Percentiles rank a stretch among this genome's conserved stretches.
Conservation (phyloP, 1,140 invertebrate genomes). For the Bilobella aurantiaca region DNA sequence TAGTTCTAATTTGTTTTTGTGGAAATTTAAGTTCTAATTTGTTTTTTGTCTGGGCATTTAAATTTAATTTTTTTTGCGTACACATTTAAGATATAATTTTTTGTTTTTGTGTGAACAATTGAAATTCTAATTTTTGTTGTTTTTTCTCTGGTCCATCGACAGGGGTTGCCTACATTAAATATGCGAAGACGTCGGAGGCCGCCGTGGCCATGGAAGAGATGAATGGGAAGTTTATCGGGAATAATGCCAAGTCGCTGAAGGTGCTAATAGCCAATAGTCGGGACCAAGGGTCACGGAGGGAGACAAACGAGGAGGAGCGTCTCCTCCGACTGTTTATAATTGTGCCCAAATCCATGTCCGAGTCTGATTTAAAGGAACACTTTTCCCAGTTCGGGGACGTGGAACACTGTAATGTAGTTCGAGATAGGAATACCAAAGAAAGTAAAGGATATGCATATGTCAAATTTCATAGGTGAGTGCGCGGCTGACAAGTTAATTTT, state of each 20-base stretch:
- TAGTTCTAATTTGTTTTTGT: no score
- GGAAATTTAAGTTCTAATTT: no score
- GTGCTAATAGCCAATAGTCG: slow-evolving; percentile 75
- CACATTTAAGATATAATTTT: no score
- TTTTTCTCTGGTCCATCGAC: no score
- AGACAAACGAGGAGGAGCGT: slow-evolving; percentile 72
- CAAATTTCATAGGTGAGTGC: slow-evolving; percentile 63
- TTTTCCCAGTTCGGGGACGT: slow-evolving; percentile 75
- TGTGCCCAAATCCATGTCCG: slow-evolving; percentile 65
- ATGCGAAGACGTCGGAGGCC: slow-evolving; percentile 70
- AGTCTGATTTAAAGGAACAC: slow-evolving; percentile 65
- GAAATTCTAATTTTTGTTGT: background rate
- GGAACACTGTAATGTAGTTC: slow-evolving; percentile 69
- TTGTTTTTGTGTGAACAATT: no score
- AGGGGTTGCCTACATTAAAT: slow-evolving; percentile 73
- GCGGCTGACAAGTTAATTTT: slow-evolving; percentile 22
- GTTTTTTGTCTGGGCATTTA: no score
- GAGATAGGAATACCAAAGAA: slow-evolving; percentile 65
- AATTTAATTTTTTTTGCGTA: no score
- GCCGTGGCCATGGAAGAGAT: slow-evolving; percentile 71
- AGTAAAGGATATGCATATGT: slow-evolving; percentile 89
- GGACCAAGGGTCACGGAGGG: slow-evolving; percentile 57
- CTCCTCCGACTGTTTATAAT: slow-evolving; percentile 79
- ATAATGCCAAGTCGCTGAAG: slow-evolving; percentile 67
- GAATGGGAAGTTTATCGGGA: slow-evolving; percentile 68